phyloP scores from a whole-genome alignment of 92 coral and sea anemone genomes.

The Palythoa caribaeorum region DNA sequence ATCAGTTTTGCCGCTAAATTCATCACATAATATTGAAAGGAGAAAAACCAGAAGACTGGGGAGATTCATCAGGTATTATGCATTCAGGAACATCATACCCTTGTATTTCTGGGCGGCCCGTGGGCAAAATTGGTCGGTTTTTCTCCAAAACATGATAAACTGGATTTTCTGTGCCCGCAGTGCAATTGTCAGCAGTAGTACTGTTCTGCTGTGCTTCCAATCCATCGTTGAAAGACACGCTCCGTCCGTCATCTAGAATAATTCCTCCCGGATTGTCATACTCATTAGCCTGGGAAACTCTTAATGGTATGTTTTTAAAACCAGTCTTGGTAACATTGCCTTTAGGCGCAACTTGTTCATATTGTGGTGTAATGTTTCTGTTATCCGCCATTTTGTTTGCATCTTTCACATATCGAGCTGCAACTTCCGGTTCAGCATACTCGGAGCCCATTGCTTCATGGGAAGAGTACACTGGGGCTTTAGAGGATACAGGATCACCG shows the following conservation, averaged over 20 bases:
- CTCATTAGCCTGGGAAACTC: neutral
- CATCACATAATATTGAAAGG: conserved; percentile 11
- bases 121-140: neutral
- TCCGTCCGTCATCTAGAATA: conserved; percentile 9
- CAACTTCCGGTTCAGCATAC: neutral
- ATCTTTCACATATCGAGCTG: neutral
- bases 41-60: neutral
- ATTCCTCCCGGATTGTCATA: conserved; percentile 33
- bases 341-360: conserved; percentile 21
- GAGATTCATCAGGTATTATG: neutral
- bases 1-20: too few species aligned
- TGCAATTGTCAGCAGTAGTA: neutral
- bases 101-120: conserved; percentile 6
- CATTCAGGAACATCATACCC: conserved; percentile 37
- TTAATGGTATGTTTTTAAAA: neutral
- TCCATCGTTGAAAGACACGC: neutral
- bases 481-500: too few species aligned
- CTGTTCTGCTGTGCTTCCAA: neutral
- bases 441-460: neutral
- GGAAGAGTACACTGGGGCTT: too few species aligned
- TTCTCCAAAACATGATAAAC: neutral
- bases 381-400: neutral
- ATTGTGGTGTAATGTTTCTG: neutral
- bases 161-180: neutral
- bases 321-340: neutral